Conservation (phyloP, 2,113 vertebrate genomes). For the Epinephelus fuscoguttatus region DNA sequence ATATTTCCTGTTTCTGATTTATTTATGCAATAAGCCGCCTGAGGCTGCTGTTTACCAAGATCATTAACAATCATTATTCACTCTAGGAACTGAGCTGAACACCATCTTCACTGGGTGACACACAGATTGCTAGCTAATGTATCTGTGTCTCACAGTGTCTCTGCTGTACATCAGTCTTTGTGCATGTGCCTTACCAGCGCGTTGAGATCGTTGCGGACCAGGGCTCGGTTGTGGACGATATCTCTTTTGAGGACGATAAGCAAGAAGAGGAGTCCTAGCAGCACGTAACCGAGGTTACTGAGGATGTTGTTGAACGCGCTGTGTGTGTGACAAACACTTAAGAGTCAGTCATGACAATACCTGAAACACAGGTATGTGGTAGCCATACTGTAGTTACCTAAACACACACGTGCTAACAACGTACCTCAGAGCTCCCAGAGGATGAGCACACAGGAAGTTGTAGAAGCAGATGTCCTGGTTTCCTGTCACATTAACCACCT, state of each 20-base stretch:
- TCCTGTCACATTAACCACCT: slow-evolving; percentile 97
- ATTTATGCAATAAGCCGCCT: neutral
- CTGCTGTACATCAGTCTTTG: neutral
- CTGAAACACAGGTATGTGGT: neutral
- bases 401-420: slow-evolving; percentile 31
- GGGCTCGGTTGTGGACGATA: slow-evolving; percentile 90
- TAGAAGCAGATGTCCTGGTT: slow-evolving; percentile 99
- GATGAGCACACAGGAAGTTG: slow-evolving; percentile 97
- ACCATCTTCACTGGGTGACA: neutral
- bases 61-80: neutral
- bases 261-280: slow-evolving; percentile 96
- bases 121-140: neutral
- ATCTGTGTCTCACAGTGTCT: neutral
- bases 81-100: neutral
- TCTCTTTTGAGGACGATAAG: slow-evolving; percentile 94
- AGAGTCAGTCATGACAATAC: neutral
- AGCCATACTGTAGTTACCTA: too few relatives aligned
- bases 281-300: slow-evolving; percentile 96
- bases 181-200: slow-evolving; percentile 86
- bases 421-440: slow-evolving; percentile 94
- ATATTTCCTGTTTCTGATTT: neutral
- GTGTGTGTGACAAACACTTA: neutral
- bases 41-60: neutral
- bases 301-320: slow-evolving; percentile 99
- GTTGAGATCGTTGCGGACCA: slow-evolving; percentile 85